phyloP scores from a whole-genome alignment of 1,140 invertebrate species.

The Centruroides vittatus region DNA sequence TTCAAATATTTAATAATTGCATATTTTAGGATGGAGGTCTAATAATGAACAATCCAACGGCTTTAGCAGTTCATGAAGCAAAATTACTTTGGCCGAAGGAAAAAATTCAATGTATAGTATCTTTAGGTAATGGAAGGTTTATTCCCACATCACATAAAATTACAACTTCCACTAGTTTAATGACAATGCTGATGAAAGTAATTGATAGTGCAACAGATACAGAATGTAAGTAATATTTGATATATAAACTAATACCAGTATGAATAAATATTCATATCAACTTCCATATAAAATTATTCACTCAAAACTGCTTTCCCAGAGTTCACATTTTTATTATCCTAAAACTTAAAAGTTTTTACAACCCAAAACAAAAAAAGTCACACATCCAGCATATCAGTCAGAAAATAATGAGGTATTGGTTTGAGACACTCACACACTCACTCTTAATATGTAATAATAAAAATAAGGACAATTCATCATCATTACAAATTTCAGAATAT shows the following conservation, averaged over 20 bases:
- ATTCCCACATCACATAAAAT: constrained; percentile 24
- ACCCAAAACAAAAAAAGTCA: too few species aligned
- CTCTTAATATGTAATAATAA: too few species aligned
- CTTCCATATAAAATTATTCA: too few species aligned
- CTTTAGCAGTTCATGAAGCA: constrained; percentile 76
- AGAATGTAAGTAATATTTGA: constrained; percentile 42
- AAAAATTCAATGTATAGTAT: constrained; percentile 67
- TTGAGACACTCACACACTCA: too few species aligned
- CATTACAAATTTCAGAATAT: too few species aligned
- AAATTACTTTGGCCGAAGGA: constrained; percentile 67
- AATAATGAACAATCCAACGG: constrained; percentile 79
- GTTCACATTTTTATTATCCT: too few species aligned
- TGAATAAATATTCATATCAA: too few species aligned
- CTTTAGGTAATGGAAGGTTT: constrained; percentile 64
- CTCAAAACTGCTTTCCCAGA: too few species aligned
- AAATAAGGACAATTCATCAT: too few species aligned
- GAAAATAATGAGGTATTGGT: too few species aligned
- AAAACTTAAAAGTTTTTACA: too few species aligned
- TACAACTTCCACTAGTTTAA: constrained; percentile 33
- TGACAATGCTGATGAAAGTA: constrained; percentile 66
- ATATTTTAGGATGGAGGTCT: constrained; percentile 59
- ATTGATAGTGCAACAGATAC: constrained; percentile 82
- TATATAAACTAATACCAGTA: background rate
- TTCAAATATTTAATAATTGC: background rate
- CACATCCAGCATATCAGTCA: too few species aligned